Conservation (phyloP, 1,140 invertebrate species). For the Drosophila baimaii region DNA sequence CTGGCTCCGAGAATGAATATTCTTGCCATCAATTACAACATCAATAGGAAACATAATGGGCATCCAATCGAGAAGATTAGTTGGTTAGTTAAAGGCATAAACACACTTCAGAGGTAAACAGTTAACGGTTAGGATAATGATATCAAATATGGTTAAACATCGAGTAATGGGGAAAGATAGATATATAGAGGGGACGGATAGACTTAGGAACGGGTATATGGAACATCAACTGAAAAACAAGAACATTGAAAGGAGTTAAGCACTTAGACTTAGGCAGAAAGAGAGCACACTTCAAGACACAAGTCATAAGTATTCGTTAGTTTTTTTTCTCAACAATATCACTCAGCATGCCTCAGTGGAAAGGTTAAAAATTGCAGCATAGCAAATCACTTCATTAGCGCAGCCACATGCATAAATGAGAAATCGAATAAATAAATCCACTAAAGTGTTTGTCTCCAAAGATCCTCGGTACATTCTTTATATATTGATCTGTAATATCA, state of each 20-base stretch:
- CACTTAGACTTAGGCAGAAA: constrained; percentile 29
- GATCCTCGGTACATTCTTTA: not conserved
- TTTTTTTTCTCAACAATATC: not conserved
- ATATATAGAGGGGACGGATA: constrained; percentile 29
- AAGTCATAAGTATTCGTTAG: constrained; percentile 28
- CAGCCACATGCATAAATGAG: constrained; percentile 14
- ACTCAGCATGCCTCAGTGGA: constrained; percentile 51
- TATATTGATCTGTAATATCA: not conserved
- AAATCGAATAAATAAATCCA: not conserved
- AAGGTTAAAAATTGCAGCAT: constrained; percentile 11
- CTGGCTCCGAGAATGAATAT: constrained; percentile 13
- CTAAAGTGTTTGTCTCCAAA: not conserved
- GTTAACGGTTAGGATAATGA: constrained; percentile 62
- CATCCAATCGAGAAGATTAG: constrained; percentile 48
- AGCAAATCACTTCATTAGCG: constrained; percentile 8
- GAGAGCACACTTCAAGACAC: constrained; percentile 63
- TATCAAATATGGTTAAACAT: constrained; percentile 54
- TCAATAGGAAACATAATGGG: constrained; percentile 58
- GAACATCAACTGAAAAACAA: constrained; percentile 42
- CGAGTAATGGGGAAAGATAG: constrained; percentile 37
- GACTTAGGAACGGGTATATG: constrained; percentile 28
- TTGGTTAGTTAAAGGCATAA: constrained; percentile 46
- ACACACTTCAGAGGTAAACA: constrained; percentile 67
- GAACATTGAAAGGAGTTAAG: constrained; percentile 36
- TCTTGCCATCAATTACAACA: constrained; percentile 73